phyloP scores from a whole-genome alignment of 2,797 vertebrate species.

The Gymnothorax javanicus region DNA sequence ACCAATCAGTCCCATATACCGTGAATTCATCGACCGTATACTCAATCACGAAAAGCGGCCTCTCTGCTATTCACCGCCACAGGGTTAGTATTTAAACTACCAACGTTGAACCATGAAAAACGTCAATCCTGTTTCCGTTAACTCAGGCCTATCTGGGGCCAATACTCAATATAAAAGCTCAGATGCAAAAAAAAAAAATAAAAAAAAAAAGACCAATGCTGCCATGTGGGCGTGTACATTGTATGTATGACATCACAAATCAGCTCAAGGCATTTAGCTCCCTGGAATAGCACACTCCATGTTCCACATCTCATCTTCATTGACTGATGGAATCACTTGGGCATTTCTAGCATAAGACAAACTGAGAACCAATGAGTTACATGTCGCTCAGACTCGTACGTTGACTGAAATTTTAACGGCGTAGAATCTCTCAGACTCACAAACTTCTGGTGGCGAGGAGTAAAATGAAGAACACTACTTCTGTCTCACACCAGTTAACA shows the following conservation, averaged over 20 bases:
- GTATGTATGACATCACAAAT: background rate
- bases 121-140: background rate
- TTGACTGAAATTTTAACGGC: background rate
- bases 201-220: background rate
- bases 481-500: background rate
- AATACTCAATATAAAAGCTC: background rate
- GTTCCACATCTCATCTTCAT: background rate
- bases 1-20: background rate
- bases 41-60: background rate
- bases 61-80: background rate
- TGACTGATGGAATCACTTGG: background rate
- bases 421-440: background rate
- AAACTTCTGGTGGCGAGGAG: background rate
- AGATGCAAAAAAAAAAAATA: background rate
- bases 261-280: background rate
- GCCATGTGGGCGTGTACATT: background rate
- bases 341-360: background rate
- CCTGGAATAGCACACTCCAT: background rate
- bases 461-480: background rate
- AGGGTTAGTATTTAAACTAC: background rate
- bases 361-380: background rate
- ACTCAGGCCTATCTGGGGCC: background rate
- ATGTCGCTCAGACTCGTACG: background rate
- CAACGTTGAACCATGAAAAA: background rate
- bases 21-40: background rate